phyloP scores from a whole-genome alignment of 2,888 invertebrate species.

The Mamestra brassicae region DNA sequence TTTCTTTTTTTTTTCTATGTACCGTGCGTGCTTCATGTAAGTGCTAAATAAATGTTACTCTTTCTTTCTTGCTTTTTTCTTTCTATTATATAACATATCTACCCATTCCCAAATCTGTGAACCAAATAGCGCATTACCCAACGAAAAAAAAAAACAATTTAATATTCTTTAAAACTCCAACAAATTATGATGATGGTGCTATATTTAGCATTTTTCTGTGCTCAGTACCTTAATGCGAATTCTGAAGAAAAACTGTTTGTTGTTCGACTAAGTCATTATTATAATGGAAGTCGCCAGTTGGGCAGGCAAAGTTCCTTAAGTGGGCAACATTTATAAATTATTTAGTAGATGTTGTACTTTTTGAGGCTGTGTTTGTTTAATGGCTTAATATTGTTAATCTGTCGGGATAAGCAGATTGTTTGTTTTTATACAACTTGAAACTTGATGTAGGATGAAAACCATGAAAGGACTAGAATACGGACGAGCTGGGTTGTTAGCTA shows the following conservation, averaged over 20 bases:
- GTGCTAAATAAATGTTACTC: too few species aligned
- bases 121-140: background rate
- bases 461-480: too few species aligned
- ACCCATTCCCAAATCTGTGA: background rate
- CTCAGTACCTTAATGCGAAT: constrained; percentile 83
- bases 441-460: background rate
- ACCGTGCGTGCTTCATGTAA: too few species aligned
- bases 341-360: constrained; percentile 66
- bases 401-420: constrained; percentile 21
- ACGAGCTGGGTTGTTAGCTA: too few species aligned
- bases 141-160: constrained; percentile 12
- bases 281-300: constrained; percentile 88
- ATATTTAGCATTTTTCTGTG: constrained; percentile 68
- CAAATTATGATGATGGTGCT: constrained; percentile 42
- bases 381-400: constrained; percentile 62
- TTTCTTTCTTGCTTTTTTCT: too few species aligned
- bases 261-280: constrained; percentile 85
- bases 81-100: background rate
- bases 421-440: background rate
- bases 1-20: too few species aligned
- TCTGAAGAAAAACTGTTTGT: constrained; percentile 80
- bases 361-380: constrained; percentile 58
- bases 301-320: constrained; percentile 71
- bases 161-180: constrained; percentile 40
- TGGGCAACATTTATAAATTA: constrained; percentile 70